Evolutionary conservation across 2,797 vertebrate genomes (phyloP).

Genomic region (Echeneis naucrates): DNA sequence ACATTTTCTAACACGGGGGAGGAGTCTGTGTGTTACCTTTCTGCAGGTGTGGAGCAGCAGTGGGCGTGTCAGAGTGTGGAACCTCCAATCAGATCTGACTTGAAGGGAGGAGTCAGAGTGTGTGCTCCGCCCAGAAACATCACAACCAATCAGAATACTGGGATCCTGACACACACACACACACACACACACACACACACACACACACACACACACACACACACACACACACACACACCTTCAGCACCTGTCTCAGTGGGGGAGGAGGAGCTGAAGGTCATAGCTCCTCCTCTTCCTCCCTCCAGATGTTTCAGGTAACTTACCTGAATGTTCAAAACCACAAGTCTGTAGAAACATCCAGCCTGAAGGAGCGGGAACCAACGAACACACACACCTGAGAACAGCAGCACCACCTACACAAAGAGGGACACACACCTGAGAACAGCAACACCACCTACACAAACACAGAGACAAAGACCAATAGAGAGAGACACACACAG

Average conservation of each 20-base stretch:
- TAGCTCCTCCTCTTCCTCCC: background rate
- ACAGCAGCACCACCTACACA: slow-evolving; percentile 66
- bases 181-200: too few species aligned
- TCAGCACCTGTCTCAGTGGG: too few species aligned
- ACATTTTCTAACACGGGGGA: too few species aligned
- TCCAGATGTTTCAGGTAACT: slow-evolving; percentile 6
- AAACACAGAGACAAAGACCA: background rate
- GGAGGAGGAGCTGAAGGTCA: too few species aligned
- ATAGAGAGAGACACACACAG: background rate
- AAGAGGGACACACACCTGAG: background rate
- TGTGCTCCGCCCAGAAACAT: background rate
- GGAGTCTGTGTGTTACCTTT: slow-evolving; percentile 57
- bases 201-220: too few species aligned
- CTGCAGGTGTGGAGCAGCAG: slow-evolving; percentile 17
- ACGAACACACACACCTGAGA: slow-evolving; percentile 57
- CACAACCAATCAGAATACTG: slow-evolving; percentile 53
- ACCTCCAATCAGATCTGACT: slow-evolving; percentile 65
- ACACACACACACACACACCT: too few species aligned
- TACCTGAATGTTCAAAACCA: slow-evolving; percentile 65
- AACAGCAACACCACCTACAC: too few species aligned
- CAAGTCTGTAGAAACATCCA: slow-evolving; percentile 73
- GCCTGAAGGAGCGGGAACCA: slow-evolving; percentile 81
- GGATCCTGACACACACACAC: slow-evolving; percentile 49
- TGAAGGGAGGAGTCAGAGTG: slow-evolving; percentile 48
- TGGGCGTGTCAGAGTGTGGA: slow-evolving; percentile 63